Conservation (phyloP, 2,888 invertebrate species). For the Enoplolaimus lenunculus region DNA sequence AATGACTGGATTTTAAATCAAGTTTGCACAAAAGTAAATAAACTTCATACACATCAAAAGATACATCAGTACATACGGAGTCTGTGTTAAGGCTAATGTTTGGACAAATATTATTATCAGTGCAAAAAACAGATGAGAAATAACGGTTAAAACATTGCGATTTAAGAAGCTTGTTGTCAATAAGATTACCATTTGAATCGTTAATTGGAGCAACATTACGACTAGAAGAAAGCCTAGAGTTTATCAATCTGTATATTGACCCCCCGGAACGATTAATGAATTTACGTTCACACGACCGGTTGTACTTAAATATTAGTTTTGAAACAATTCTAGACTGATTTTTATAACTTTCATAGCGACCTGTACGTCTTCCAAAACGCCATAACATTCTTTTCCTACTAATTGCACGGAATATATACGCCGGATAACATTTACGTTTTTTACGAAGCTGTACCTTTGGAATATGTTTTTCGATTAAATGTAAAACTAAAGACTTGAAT, state of each 20-base stretch:
- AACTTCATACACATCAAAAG: not conserved
- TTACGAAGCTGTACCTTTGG: not conserved
- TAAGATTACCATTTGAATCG: not conserved
- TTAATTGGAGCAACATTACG: not conserved
- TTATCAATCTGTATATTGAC: not conserved
- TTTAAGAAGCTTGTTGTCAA: not conserved
- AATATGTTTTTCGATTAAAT: not conserved
- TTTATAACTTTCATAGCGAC: not conserved
- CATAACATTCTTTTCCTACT: not conserved
- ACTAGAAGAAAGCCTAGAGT: not conserved
- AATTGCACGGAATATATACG: not conserved
- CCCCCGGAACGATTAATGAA: not conserved
- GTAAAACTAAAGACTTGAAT: slow-evolving; percentile 6
- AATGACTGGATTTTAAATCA: slow-evolving; percentile 1
- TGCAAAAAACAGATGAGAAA: slow-evolving; percentile 7
- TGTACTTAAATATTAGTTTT: not conserved
- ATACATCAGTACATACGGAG: not conserved
- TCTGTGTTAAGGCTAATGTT: not conserved
- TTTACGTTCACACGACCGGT: not conserved
- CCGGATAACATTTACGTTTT: not conserved
- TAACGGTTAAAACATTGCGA: not conserved
- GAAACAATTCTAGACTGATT: not conserved
- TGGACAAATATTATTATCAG: slow-evolving; percentile 5
- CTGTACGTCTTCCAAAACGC: not conserved
- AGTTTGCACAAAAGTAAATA: not conserved